Evolutionary conservation across 1,140 invertebrate species (phyloP).

Genomic region (Aethina tumida): DNA sequence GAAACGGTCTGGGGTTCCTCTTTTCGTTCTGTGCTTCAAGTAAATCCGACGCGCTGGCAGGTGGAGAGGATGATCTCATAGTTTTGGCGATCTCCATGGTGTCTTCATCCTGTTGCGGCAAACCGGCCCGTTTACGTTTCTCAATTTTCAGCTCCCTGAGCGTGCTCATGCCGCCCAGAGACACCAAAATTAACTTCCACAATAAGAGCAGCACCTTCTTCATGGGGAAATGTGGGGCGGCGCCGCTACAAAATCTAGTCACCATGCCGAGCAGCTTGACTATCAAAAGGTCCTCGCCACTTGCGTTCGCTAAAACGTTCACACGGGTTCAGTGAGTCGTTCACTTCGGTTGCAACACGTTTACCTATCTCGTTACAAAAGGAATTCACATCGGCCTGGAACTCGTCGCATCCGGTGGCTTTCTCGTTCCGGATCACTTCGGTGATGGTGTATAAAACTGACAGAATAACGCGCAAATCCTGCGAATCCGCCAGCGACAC

Average conservation of each 20-base stretch:
- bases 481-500: conserved; percentile 86
- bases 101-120: conserved; percentile 77
- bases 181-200: conserved; percentile 90
- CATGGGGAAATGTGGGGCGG: conserved; percentile 93
- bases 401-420: conserved; percentile 41
- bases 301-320: conserved; percentile 16
- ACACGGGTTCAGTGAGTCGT: background rate
- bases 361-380: conserved; percentile 76
- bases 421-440: conserved; percentile 75
- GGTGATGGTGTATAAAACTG: conserved; percentile 87
- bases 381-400: conserved; percentile 48
- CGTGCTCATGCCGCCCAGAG: conserved; percentile 79
- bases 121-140: conserved; percentile 56
- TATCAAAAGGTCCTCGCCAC: conserved; percentile 73
- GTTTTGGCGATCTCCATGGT: conserved; percentile 84
- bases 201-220: conserved; percentile 93
- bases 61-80: conserved; percentile 92
- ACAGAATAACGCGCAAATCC: conserved; percentile 84
- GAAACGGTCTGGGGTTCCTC: conserved; percentile 51
- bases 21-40: conserved; percentile 81
- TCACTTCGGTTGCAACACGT: background rate
- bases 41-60: conserved; percentile 84
- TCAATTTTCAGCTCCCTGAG: conserved; percentile 38
- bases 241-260: conserved; percentile 87
- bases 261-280: conserved; percentile 90